A percentile compares a stretch with the other conserved stretches of the same genome.
Conservation (phyloP, 2,113 vertebrate genomes). For the Acrocephalus arundinaceus region DNA sequence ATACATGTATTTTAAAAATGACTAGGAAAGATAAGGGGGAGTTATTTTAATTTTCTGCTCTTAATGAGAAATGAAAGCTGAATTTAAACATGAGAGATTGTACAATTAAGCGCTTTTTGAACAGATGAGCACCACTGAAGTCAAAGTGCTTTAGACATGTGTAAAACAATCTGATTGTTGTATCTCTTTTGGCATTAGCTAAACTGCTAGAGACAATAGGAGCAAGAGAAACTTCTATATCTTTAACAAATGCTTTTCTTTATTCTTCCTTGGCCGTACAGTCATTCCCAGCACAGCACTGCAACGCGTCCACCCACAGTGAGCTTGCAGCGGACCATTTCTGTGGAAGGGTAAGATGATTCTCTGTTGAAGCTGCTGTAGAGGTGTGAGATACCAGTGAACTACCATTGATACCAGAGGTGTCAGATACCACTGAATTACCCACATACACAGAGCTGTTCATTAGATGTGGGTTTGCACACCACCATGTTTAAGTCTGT, state of each 20-base stretch:
- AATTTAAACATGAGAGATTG: not conserved
- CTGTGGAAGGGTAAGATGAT: slow-evolving; percentile 80
- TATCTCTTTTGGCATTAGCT: not conserved
- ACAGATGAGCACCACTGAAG: not conserved
- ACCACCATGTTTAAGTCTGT: not conserved
- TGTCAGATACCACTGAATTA: not conserved
- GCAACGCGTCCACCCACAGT: slow-evolving; percentile 77
- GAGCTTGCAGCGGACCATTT: slow-evolving; percentile 80
- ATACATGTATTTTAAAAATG: not conserved
- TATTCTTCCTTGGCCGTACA: slow-evolving; percentile 59
- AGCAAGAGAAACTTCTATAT: not conserved
- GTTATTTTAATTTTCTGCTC: not conserved
- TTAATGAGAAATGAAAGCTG: not conserved
- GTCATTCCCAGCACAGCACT: slow-evolving; percentile 81
- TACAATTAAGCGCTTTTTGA: not conserved
- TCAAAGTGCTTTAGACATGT: not conserved
- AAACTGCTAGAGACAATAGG: not conserved
- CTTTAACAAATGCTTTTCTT: slow-evolving; percentile 49
- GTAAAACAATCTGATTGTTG: not conserved
- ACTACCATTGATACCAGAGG: not conserved
- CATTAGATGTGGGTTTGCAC: not conserved
- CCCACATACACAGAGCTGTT: not conserved
- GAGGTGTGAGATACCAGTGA: not conserved
- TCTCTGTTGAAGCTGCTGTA: slow-evolving; percentile 52
- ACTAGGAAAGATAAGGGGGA: not conserved